Conservation (phyloP, 2,113 vertebrate species). For the Alligator sinensis region DNA sequence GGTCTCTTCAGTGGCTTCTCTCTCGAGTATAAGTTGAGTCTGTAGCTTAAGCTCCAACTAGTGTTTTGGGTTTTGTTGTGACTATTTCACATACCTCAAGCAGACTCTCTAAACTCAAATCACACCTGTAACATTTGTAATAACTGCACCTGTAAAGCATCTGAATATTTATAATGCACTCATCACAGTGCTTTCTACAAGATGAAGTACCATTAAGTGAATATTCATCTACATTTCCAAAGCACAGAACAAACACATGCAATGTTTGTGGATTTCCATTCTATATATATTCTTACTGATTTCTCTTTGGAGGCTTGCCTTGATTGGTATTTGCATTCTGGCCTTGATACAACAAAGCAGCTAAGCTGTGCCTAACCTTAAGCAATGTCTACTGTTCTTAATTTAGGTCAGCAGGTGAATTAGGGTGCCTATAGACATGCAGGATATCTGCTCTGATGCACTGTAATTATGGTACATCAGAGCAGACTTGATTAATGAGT, state of each 20-base stretch:
- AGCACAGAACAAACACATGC: not conserved
- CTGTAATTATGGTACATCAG: no score
- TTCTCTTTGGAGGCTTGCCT: not conserved
- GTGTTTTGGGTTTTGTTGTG: rapidly evolving
- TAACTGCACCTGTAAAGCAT: rapidly evolving
- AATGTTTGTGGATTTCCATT: not conserved
- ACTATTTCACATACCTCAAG: not conserved
- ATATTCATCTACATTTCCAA: not conserved
- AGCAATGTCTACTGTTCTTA: not conserved
- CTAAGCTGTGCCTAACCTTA: not conserved
- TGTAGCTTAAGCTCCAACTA: not conserved
- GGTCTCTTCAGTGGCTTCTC: not conserved
- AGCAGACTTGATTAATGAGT: no score
- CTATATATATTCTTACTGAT: not conserved
- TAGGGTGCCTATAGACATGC: no score
- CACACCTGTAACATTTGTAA: not conserved
- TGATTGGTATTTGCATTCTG: not conserved
- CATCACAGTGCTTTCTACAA: rapidly evolving
- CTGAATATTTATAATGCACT: rapidly evolving
- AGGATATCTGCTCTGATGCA: no score
- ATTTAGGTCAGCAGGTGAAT: not conserved
- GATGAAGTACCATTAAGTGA: not conserved
- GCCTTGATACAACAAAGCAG: not conserved
- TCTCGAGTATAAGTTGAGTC: rapidly evolving
- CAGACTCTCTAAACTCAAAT: not conserved